Conservation (phyloP, 2,888 invertebrate genomes). For the Athalia cordata region DNA sequence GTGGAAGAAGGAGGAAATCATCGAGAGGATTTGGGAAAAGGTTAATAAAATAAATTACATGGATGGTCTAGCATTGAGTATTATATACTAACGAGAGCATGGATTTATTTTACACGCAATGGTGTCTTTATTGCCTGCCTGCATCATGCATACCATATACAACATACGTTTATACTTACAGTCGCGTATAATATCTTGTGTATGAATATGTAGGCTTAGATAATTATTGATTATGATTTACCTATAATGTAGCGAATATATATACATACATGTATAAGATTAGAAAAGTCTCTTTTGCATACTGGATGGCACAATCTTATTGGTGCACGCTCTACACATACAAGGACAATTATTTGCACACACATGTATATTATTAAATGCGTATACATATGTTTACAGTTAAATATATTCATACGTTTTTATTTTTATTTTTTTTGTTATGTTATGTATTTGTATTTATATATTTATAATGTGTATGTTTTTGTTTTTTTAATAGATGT, state of each 20-base stretch:
- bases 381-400: slow-evolving; percentile 1
- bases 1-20: no score
- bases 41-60: not conserved
- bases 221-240: not conserved
- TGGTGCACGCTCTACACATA: slow-evolving; percentile 56
- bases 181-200: no score
- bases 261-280: slow-evolving; percentile 30
- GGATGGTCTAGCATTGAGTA: not conserved
- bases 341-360: slow-evolving; percentile 27
- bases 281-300: slow-evolving; percentile 59
- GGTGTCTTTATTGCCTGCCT: slow-evolving; percentile 39
- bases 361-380: slow-evolving; percentile 9
- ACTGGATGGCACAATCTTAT: slow-evolving; percentile 67
- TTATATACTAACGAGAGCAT: not conserved
- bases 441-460: no score
- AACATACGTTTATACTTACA: not conserved
- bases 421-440: not conserved
- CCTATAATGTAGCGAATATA: slow-evolving; percentile 14
- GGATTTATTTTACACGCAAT: slow-evolving; percentile 32
- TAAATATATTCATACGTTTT: not conserved
- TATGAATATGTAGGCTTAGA: no score
- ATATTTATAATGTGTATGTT: no score
- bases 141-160: slow-evolving; percentile 17
- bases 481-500: no score
- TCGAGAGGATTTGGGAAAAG: no score